These are phyloP conservation scores for Forbesichthys agassizii DNA, from an alignment of 2,113 vertebrate species.

Conservation along the genomic window DNA sequence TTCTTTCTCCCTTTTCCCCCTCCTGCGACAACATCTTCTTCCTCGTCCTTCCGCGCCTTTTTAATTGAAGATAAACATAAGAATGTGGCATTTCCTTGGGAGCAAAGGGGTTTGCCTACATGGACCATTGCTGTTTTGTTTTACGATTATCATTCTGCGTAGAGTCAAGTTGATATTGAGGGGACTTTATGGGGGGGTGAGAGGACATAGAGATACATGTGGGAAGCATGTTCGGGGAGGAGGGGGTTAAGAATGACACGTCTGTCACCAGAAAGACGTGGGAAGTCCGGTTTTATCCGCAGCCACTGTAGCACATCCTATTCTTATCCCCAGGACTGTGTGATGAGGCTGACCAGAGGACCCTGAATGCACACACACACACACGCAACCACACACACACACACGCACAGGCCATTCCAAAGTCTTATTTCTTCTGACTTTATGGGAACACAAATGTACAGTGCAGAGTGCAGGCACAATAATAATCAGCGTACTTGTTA, in stretches of 20 bases:
- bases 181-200: slow-evolving; percentile 28
- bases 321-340: slow-evolving; percentile 77
- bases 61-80: slow-evolving; percentile 78
- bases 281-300: slow-evolving; percentile 74
- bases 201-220: slow-evolving; percentile 22
- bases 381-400: slow-evolving; percentile 14
- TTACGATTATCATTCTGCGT: slow-evolving; percentile 41
- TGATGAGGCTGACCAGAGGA: slow-evolving; percentile 76
- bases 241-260: slow-evolving; percentile 62
- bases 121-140: slow-evolving; percentile 37
- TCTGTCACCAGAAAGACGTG: slow-evolving; percentile 75
- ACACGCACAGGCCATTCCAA: slow-evolving; percentile 70
- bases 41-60: too few relatives aligned
- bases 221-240: not conserved
- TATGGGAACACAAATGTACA: slow-evolving; percentile 82
- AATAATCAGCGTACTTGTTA: slow-evolving; percentile 75
- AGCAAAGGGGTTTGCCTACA: slow-evolving; percentile 57
- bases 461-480: slow-evolving; percentile 71
- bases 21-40: slow-evolving; percentile 8
- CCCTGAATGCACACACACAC: slow-evolving; percentile 70
- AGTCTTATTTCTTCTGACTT: slow-evolving; percentile 76
- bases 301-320: slow-evolving; percentile 74
- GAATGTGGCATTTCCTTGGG: slow-evolving; percentile 70
- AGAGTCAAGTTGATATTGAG: slow-evolving; percentile 30
- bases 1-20: slow-evolving; percentile 37